These are phyloP conservation scores for Mallotus villosus DNA, from an alignment of 2,797 vertebrate species.

Conservation along the genomic window DNA sequence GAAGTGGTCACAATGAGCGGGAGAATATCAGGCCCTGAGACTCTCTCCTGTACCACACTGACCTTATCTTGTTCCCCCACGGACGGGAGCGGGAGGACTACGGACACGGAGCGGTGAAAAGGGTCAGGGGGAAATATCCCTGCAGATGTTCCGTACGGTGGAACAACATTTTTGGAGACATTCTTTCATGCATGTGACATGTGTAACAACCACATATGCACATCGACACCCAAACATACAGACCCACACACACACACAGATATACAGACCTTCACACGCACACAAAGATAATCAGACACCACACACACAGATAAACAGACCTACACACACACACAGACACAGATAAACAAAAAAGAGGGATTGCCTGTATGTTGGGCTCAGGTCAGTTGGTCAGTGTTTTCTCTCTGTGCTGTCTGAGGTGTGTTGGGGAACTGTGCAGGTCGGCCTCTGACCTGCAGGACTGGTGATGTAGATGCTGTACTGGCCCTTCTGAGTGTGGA, in stretches of 20 bases:
- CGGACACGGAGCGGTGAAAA: constrained; percentile 36
- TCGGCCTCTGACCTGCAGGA: constrained; percentile 51
- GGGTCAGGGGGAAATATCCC: constrained; percentile 18
- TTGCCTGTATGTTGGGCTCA: neutral
- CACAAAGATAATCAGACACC: too few relatives aligned
- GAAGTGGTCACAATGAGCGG: constrained; percentile 49
- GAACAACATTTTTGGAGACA: neutral
- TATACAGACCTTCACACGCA: constrained; percentile 2
- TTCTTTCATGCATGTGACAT: neutral
- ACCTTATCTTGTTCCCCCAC: constrained; percentile 43
- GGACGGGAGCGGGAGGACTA: constrained; percentile 26
- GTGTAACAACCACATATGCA: neutral
- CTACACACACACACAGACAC: constrained; percentile 10
- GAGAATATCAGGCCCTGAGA: constrained; percentile 18
- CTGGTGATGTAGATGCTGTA: constrained; percentile 49
- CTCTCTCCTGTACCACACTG: constrained; percentile 33
- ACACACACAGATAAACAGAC: neutral
- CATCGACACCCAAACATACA: constrained; percentile 5
- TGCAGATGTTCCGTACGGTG: neutral
- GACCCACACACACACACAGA: constrained; percentile 5
- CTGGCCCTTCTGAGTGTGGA: constrained; percentile 63
- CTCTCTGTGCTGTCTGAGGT: neutral
- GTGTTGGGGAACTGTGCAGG: too few relatives aligned
- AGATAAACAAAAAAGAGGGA: neutral
- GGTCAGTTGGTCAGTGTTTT: neutral